Percentiles rank a stretch among this genome's conserved stretches.
phyloP scores from a whole-genome alignment of 30 jellyfish, hydroid and myxozoan species.

The Aurelia aurita complex sp. Pacific region DNA sequence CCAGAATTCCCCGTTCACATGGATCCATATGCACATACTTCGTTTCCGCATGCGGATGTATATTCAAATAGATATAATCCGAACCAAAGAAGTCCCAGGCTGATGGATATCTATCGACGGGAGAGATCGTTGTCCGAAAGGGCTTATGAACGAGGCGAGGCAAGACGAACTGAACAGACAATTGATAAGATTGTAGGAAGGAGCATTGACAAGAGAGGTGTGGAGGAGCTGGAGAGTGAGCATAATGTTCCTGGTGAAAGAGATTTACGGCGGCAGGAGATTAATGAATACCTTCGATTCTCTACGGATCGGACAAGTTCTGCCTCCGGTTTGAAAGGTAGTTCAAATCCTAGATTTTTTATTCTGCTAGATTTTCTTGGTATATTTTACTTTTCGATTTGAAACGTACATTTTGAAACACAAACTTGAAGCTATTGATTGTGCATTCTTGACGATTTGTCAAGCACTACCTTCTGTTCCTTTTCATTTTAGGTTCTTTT shows the following conservation, averaged over 20 bases:
- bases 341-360: background rate
- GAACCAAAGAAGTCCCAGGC: conserved; percentile 88
- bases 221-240: background rate
- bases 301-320: background rate
- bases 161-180: conserved; percentile 36
- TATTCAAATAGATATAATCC: conserved; percentile 69
- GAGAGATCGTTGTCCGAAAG: conserved; percentile 53
- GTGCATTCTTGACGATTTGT: too few relatives aligned
- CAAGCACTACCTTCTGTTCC: too few relatives aligned
- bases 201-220: conserved; percentile 27
- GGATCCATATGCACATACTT: conserved; percentile 83
- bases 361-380: too few relatives aligned
- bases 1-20: conserved; percentile 86
- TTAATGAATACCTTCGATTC: background rate
- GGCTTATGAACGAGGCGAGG: conserved; percentile 29
- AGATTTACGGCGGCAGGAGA: conserved; percentile 3
- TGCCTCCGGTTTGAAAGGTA: conserved; percentile 8
- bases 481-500: too few relatives aligned
- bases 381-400: too few relatives aligned
- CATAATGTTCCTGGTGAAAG: conserved; percentile 21
- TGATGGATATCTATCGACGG: conserved; percentile 83
- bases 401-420: too few relatives aligned
- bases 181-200: conserved; percentile 26
- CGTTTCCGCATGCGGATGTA: conserved; percentile 57
- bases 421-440: too few relatives aligned